These are phyloP conservation scores for Laterallus jamaicensis DNA, from an alignment of 2,113 vertebrate species.

Conservation along the genomic window DNA sequence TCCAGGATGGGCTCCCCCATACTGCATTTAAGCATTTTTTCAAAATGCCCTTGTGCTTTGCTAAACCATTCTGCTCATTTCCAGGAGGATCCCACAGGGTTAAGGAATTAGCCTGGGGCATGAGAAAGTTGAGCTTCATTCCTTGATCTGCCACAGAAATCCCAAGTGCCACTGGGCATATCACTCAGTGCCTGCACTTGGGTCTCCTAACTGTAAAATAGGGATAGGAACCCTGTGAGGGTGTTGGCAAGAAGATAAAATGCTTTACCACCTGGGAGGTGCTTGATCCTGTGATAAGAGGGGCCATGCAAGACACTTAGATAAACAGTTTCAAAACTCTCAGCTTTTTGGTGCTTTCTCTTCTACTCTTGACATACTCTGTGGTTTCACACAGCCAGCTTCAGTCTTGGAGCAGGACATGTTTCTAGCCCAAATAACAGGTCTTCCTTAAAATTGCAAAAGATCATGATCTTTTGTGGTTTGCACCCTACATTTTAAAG, in stretches of 20 bases:
- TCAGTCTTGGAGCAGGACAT: neutral
- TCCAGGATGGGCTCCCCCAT: neutral
- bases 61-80: slow-evolving; percentile 14
- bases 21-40: neutral
- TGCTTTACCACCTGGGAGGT: neutral
- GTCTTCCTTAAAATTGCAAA: neutral
- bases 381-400: neutral
- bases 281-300: slow-evolving; percentile 42
- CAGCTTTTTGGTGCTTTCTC: slow-evolving; percentile 9
- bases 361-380: neutral
- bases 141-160: slow-evolving; percentile 61
- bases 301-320: neutral
- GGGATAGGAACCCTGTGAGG: slow-evolving; percentile 40
- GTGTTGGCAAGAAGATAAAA: slow-evolving; percentile 58
- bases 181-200: slow-evolving; percentile 31
- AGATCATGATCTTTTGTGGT: neutral
- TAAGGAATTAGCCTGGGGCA: slow-evolving; percentile 49
- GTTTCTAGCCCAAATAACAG: neutral
- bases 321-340: slow-evolving; percentile 46
- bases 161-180: slow-evolving; percentile 51
- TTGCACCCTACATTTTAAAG: neutral
- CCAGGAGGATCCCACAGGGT: slow-evolving; percentile 18
- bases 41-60: neutral
- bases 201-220: slow-evolving; percentile 46
- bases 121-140: slow-evolving; percentile 50